Evolutionary conservation across 1,140 invertebrate species (phyloP), one percentile per base, ranked within the genome.

Genomic region (Drosophila murphyi): DNA sequence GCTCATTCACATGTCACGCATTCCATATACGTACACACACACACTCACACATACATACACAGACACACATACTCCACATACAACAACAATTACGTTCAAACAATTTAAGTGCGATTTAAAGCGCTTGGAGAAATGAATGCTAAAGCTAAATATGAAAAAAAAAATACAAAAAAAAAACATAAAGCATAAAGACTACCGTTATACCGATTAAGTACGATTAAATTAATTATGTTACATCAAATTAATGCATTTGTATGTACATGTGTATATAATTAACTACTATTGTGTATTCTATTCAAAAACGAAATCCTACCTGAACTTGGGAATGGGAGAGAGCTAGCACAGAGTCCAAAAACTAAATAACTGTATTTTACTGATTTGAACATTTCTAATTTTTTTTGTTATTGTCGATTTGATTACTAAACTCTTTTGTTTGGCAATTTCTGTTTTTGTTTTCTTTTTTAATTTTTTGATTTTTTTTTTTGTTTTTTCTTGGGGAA

Each of bases 321-420:
- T 92, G 90, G 90, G 90, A 92, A 90, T 91, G 88, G 90, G 90
- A 92, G 90, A 92, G 90, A 92, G 90, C 90, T 92, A 91, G 90
- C 87, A 92, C 83, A 92, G 87, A 92, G 85, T 92, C 81, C 85
- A 89, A 80, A 70, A 70, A 74, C 54, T 71, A 72, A 86, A 85
- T 56, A 82, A 73, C 59, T 78, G 31, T 75, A 60, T 67, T 76
- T 65, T 65, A 51, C 78, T 63, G 64, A 70, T 72, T 62, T 80
- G 76, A 72, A 10, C 3, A 10, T 41, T 41, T 41, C 39, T 41
- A 2, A 41, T 10, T 41, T 70, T 78, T 72, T 71, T 77, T 48
- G 51, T 78, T 43, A 76, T 77, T 73, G 45, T 77, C 63, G 32
- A 80, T 76, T 85, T 83, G 54, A 64, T 65, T 71, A 75, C 68